phyloP scores from a whole-genome alignment of 2,888 invertebrate species.

The Hemithea aestivaria region DNA sequence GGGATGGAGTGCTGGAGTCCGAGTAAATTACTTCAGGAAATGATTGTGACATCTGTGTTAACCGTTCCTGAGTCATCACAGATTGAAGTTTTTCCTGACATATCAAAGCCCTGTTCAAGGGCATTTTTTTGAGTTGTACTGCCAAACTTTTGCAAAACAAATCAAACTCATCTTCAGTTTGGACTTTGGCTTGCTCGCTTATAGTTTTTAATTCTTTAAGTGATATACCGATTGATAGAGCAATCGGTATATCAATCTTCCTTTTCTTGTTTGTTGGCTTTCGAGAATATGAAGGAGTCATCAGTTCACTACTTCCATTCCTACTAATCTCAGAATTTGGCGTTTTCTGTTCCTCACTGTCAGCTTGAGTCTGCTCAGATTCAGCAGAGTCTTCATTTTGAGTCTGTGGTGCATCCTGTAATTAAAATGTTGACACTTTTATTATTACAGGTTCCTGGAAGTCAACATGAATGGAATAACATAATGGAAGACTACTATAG shows the following conservation, averaged over 20 bases:
- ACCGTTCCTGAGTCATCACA: slow-evolving; percentile 22
- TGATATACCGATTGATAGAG: too few relatives aligned
- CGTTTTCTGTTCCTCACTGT: too few relatives aligned
- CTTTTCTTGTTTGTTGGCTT: slow-evolving; percentile 3
- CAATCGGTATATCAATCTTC: slow-evolving; percentile 16
- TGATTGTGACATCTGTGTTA: slow-evolving; percentile 14
- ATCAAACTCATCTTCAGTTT: slow-evolving; percentile 24
- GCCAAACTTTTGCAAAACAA: slow-evolving; percentile 27
- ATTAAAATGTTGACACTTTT: slow-evolving; percentile 9
- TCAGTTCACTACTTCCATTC: too few relatives aligned
- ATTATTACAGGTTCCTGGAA: slow-evolving; percentile 15
- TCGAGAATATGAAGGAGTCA: too few relatives aligned
- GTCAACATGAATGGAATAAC: slow-evolving; percentile 14
- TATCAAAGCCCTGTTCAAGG: slow-evolving; percentile 21
- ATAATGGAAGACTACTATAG: slow-evolving; percentile 21
- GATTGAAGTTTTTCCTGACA: slow-evolving; percentile 24
- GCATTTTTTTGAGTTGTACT: slow-evolving; percentile 26
- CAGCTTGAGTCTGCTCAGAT: slow-evolving; percentile 8
- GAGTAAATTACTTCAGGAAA: not conserved
- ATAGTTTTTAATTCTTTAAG: slow-evolving; percentile 16
- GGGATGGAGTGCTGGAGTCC: not conserved
- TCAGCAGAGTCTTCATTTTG: too few relatives aligned
- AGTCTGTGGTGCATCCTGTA: slow-evolving; percentile 11
- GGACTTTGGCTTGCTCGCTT: slow-evolving; percentile 10
- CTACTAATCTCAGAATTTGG: too few relatives aligned